phyloP scores from a whole-genome alignment of 1,140 invertebrate genomes.

The Drosophila melanogaster region DNA sequence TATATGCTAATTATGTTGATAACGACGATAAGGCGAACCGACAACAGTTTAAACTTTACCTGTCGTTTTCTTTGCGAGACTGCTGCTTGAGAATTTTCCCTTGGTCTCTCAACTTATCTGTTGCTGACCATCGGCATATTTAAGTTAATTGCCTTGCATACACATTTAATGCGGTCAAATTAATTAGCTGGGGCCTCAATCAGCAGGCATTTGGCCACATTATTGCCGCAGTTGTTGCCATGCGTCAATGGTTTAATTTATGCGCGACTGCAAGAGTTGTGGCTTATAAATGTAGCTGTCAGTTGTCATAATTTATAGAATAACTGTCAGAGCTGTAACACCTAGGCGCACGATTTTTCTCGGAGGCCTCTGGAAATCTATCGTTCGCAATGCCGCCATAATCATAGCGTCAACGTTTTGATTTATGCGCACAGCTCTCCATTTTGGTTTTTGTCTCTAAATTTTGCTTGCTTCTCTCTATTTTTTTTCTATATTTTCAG shows the following conservation, averaged over 20 bases:
- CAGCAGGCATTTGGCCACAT: constrained; percentile 38
- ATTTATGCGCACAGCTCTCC: constrained; percentile 68
- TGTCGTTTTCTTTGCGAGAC: constrained; percentile 39
- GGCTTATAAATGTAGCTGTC: constrained; percentile 83
- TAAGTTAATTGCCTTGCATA: constrained; percentile 77
- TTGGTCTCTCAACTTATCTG: constrained; percentile 34
- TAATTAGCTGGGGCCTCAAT: constrained; percentile 64
- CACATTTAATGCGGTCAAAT: constrained; percentile 74
- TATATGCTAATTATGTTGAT: constrained; percentile 61
- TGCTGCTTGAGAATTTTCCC: constrained; percentile 42
- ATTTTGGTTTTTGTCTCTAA: constrained; percentile 47
- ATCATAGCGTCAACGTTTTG: constrained; percentile 81
- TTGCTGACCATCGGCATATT: constrained; percentile 57
- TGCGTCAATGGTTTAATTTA: constrained; percentile 70
- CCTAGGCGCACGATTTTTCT: constrained; percentile 70
- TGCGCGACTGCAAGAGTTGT: constrained; percentile 74
- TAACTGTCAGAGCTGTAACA: constrained; percentile 78
- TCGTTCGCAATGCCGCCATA: constrained; percentile 62
- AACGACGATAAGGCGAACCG: constrained; percentile 25
- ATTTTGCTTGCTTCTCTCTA: not conserved
- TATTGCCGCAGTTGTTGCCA: constrained; percentile 29
- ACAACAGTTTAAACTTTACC: constrained; percentile 37
- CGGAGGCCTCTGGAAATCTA: constrained; percentile 64
- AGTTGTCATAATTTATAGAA: constrained; percentile 83
- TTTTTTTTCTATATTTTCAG: constrained; percentile 35